Evolutionary conservation across 2,113 vertebrate genomes (phyloP), one percentile per base, ranked within the genome.

Genomic region (Pituophis catenifer): DNA sequence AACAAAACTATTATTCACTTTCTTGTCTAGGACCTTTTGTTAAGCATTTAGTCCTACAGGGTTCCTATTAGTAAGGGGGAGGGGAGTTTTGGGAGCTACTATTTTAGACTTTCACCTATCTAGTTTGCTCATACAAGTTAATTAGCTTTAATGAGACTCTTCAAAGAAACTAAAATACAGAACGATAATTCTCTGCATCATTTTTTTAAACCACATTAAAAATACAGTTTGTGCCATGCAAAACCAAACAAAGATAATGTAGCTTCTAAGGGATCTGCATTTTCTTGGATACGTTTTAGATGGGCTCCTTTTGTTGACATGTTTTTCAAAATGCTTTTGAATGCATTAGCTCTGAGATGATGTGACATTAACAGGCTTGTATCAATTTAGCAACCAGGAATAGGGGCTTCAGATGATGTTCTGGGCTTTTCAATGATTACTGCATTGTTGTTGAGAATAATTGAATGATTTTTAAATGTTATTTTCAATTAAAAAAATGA

Each of bases 131-230:
- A 91, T 26, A 50, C 13, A 86, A 3, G 48, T 87, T 86, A 1
- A 0, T 92, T 94, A 92, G 8, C 44, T 94, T 89, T 87, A 10
- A 91, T 75, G 48, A 86, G 53, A 52, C 55, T 88, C 54, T 85
- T 92, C 70, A 38, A 21, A 48, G 93, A 89, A 93, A 38, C 5
- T 75, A 53, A 26, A 70, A 58, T 19, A 1, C 11, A 24, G 86
- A 21, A 92, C 33, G 6, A 19, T 53, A 70, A 90, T 17, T 17
- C 0, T 86, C 4, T 89, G 0, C 50, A 17, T 91, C 24, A 65
- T 85, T 0, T 91, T 50, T 19, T 3, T 92, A 26, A 59, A 3
- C 44, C 86, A 53, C 8, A 86, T n/a, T 38, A 8, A 86, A 7
- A 7, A 85, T 52, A 0, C 15, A 93, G 92, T 90, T 91, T 81